Base-by-base conservation (phyloP, 2,888 invertebrate species). In the Meteorus colon region DNA sequence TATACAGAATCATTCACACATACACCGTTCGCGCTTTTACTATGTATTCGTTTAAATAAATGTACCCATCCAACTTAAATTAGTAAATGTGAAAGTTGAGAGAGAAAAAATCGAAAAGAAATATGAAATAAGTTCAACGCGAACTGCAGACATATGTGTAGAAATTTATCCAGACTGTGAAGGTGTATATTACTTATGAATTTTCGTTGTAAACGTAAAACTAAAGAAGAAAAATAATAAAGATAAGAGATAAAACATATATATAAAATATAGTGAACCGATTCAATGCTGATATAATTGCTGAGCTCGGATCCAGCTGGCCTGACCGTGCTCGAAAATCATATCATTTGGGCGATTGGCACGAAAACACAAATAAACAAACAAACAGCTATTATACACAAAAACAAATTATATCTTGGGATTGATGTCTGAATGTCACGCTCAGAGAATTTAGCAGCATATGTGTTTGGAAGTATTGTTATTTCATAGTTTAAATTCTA, bases 401-500 rank as follows among this genome's bases (percentile, higher is more conserved):
- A 24, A 74, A 65, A 68, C 24, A 70, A 74, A 45, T 69, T 34
- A 37, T 66, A 75, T 77, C 68, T 71, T 62, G 66, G 63, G 31
- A 59, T 71, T 60, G 37, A 74, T 74, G 74, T 60, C 41, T 45
- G 60, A 67, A 14, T 65, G 29, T 60, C 62, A 59, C 60, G 2
- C 51, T 19, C n/a, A 34, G 14, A 66, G 34, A 19, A 37, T 45
- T 48, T 59, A 74, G 73, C 69, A 72, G 66, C 71, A 78, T 76
- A 77, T 67, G 69, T 76, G 75, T 66, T 55, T 41, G 73, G 73
- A 78, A 70, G 76, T 75, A 78, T 76, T 76, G 77, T 79, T 80
- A 77, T 73, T 77, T 81, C 73, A 77, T 80, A 78, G 76, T 79
- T 79, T 79, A 75, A 79, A 79, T 55, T 80, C 79, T 81, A 80